Conservation (phyloP, 2,888 invertebrate species). For the Amiota communis region DNA sequence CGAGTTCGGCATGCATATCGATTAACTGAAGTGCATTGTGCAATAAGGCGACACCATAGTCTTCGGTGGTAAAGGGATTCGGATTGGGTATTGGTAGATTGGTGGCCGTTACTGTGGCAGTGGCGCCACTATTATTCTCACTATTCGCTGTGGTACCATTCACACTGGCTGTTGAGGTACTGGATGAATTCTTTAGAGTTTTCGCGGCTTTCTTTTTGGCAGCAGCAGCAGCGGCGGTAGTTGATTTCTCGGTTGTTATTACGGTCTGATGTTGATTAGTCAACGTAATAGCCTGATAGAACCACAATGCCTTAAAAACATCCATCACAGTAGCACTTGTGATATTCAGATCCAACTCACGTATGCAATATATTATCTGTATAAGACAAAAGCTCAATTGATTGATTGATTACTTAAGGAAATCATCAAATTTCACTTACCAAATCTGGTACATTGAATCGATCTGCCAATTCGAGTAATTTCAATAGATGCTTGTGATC, state of each 20-base stretch:
- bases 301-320: constrained; percentile 72
- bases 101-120: not conserved
- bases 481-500: constrained; percentile 72
- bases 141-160: constrained; percentile 42
- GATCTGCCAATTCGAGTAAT: constrained; percentile 71
- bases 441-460: constrained; percentile 73
- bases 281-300: constrained; percentile 70
- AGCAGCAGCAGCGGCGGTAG: constrained; percentile 48
- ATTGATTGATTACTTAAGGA: not conserved
- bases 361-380: constrained; percentile 71
- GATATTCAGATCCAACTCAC: constrained; percentile 72
- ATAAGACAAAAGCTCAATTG: not conserved
- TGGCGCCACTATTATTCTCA: constrained; percentile 34
- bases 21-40: constrained; percentile 72
- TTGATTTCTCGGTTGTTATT: constrained; percentile 62
- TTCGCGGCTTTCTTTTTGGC: constrained; percentile 45
- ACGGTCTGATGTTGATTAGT: constrained; percentile 67
- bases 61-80: constrained; percentile 72
- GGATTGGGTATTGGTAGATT: constrained; percentile 57
- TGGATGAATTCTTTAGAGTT: not conserved
- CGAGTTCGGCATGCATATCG: constrained; percentile 72
- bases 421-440: constrained; percentile 50
- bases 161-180: constrained; percentile 25
- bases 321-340: constrained; percentile 71
- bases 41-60: constrained; percentile 70